Evolutionary conservation across 64 coral and sea anemone species (phyloP).

Genomic region (Actinia equina): DNA sequence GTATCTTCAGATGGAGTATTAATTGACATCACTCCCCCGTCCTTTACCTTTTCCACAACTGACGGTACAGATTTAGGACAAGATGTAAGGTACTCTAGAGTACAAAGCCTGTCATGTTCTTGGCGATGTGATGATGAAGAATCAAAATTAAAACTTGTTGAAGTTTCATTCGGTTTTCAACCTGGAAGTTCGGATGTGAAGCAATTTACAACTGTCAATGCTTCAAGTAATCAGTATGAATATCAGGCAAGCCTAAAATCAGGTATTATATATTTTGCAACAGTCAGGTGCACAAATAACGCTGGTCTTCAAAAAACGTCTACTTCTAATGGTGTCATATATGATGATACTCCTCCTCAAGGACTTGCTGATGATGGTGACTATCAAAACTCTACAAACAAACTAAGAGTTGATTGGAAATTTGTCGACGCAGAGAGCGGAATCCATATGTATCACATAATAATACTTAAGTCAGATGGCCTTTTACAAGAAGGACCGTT

Average conservation of each 20-base stretch:
- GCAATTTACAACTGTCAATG: conserved; percentile 36
- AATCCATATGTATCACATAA: conserved; percentile 38
- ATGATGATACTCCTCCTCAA: conserved; percentile 66
- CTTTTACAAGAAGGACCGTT: conserved; percentile 45
- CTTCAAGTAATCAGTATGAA: conserved; percentile 35
- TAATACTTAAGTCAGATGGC: conserved; percentile 9
- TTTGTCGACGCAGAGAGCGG: conserved; percentile 82
- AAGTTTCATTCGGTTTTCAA: conserved; percentile 76
- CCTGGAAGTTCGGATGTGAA: conserved; percentile 66
- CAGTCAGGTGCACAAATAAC: conserved; percentile 77
- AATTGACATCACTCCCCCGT: conserved; percentile 72
- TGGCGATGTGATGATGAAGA: conserved; percentile 80
- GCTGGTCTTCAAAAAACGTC: conserved; percentile 61
- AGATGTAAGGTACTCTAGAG: conserved; percentile 43
- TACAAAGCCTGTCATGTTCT: conserved; percentile 11
- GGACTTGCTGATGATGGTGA: conserved; percentile 52
- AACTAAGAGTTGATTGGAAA: conserved; percentile 48
- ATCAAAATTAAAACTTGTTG: conserved; percentile 42
- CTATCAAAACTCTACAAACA: conserved; percentile 56
- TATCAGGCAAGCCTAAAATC: conserved; percentile 28
- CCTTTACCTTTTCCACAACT: conserved; percentile 51
- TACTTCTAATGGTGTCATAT: conserved; percentile 66
- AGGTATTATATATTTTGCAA: conserved; percentile 84
- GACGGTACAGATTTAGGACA: conserved; percentile 46
- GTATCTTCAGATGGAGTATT: conserved; percentile 77